Percentiles rank a stretch among this genome's conserved stretches.
phyloP scores from a whole-genome alignment of 2,797 vertebrate genomes.

The Arctocebus calabarensis region DNA sequence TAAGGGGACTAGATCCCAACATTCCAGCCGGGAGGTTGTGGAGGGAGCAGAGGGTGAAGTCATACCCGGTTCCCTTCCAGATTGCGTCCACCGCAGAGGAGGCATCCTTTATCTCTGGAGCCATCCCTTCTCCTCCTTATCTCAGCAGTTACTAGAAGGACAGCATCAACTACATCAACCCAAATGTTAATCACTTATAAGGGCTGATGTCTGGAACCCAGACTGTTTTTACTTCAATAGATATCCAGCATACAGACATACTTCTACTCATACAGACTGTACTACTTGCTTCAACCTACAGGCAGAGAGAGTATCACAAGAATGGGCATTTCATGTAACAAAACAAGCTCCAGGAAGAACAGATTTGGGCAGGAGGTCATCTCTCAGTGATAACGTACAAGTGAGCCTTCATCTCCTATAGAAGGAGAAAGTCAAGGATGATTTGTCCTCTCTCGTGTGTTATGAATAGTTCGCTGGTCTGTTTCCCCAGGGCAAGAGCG shows the following conservation, averaged over 20 bases:
- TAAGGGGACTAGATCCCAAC: neutral
- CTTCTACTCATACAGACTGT: neutral
- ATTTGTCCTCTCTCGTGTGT: neutral
- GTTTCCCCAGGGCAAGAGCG: neutral
- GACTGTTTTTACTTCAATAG: neutral
- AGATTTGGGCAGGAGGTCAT: neutral
- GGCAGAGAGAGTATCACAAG: neutral
- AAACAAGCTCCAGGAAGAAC: neutral
- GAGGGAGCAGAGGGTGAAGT: neutral
- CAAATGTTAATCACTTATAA: neutral
- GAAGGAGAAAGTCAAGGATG: neutral
- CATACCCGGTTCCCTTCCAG: neutral
- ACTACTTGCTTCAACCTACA: neutral
- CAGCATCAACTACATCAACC: neutral
- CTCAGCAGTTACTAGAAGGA: neutral
- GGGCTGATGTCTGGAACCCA: neutral
- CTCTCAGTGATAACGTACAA: slow-evolving; percentile 2
- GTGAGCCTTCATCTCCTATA: neutral
- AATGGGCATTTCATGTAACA: neutral
- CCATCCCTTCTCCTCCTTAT: neutral
- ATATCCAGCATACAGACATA: neutral
- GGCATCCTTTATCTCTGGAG: neutral
- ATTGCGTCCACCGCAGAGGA: neutral
- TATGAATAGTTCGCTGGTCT: neutral
- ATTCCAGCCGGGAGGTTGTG: neutral